Base-by-base conservation (phyloP, 2,113 vertebrate species). In the Macheiramphus alcinus region DNA sequence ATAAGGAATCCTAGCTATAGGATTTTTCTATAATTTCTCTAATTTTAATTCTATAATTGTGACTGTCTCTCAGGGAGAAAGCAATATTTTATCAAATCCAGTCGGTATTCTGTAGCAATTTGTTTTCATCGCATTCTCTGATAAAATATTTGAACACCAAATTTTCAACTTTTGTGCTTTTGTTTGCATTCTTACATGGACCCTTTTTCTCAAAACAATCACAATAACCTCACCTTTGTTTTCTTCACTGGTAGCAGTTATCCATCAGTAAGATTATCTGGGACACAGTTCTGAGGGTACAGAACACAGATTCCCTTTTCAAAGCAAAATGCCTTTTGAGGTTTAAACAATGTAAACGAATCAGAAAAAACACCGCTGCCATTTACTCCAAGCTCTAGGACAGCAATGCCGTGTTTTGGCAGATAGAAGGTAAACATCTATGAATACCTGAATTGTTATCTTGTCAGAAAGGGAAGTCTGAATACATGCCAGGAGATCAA, bases 341-440 rank as follows among this genome's bases (percentile, higher is more conserved):
- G 5, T 38, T 82, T 91, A 47, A 23, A 12, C 11, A 31, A 21
- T 29, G 7, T 34, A 76, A 82, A 86, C 59, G 10, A 84, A 72
- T 58, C 58, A 50, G 58, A 9, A 68, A 76, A 76, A 75, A 29
- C 10, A 4, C 4, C 34, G 72, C 43, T 45, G 2, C 14, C 19
- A 10, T 75, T 88, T 86, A 62, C 19, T 86, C 3, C 10, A 59
- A 50, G 48, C 5, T 80, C 36, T 75, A 52, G 16, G 7, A 52
- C 3, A 61, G 6, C 10, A 73, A 26, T 43, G 32, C 0, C 3
- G 0, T 45, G 4, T 17, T 83, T 55, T 47, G 16, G 10, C 32
- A 68, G 17, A 40, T 32, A 58, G 48, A 89, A 72, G 6, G 16
- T 42, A 32, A 3, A 2, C 3, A 52, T 38, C 27, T 50, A 11